Conservation (phyloP, 1,140 invertebrate species). For the Cylas formicarius region DNA sequence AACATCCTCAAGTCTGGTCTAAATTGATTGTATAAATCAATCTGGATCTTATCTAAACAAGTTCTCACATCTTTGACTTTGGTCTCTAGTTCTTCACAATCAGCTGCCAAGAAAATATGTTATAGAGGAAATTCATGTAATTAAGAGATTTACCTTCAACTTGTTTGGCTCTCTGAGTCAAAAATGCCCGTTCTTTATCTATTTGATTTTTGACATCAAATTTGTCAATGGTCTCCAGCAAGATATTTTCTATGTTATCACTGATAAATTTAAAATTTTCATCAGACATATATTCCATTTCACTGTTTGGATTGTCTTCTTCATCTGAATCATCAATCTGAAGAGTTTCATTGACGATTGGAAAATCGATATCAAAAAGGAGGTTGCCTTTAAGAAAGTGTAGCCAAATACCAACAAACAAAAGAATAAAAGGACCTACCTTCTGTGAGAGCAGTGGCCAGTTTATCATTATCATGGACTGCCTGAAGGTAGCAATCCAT, state of each 20-base stretch:
- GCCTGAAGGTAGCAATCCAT: constrained; percentile 44
- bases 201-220: constrained; percentile 44
- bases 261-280: constrained; percentile 42
- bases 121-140: neutral
- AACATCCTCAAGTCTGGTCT: constrained; percentile 22
- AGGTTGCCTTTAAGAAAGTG: constrained; percentile 34
- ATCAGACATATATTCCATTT: constrained; percentile 30
- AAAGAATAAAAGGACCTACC: constrained; percentile 15
- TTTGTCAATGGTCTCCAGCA: constrained; percentile 43
- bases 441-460: constrained; percentile 39
- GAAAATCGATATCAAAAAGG: constrained; percentile 45
- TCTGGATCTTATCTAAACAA: constrained; percentile 29
- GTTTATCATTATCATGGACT: constrained; percentile 29
- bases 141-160: constrained; percentile 17
- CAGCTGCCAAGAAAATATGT: constrained; percentile 9
- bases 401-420: neutral
- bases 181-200: constrained; percentile 31
- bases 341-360: constrained; percentile 45
- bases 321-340: constrained; percentile 52
- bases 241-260: constrained; percentile 43
- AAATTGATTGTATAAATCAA: constrained; percentile 34
- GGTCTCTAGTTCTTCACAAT: constrained; percentile 14
- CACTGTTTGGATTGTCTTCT: constrained; percentile 40
- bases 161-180: constrained; percentile 23
- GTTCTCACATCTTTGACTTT: constrained; percentile 26